phyloP scores from a whole-genome alignment of 2,888 invertebrate genomes.

The Dorcus hopei region DNA sequence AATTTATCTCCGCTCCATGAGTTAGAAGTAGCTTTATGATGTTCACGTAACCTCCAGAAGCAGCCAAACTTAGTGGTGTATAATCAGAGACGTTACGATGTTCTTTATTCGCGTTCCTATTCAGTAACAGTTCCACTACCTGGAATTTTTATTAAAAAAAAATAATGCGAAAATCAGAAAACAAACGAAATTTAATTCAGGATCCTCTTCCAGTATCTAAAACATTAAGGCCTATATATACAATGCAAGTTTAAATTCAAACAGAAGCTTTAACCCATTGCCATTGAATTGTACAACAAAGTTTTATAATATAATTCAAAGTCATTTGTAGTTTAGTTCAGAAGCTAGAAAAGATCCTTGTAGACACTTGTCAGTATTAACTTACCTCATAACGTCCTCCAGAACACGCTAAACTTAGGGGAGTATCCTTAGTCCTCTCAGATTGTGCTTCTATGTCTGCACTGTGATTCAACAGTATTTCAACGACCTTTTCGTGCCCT shows the following conservation, averaged over 20 bases:
- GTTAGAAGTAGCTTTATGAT: constrained; percentile 91
- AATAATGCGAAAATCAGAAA: not conserved
- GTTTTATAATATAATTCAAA: too few species aligned
- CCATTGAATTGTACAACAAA: too few species aligned
- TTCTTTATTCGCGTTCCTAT: constrained; percentile 91
- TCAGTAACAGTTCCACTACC: constrained; percentile 87
- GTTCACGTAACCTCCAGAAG: constrained; percentile 97
- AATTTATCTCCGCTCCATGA: constrained; percentile 98
- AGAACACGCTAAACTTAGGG: constrained; percentile 94
- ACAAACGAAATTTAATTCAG: not conserved
- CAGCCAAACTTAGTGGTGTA: constrained; percentile 97
- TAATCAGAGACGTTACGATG: constrained; percentile 99
- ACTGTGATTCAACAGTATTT: constrained; percentile 86
- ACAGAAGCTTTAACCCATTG: too few species aligned
- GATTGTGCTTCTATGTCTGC: constrained; percentile 99
- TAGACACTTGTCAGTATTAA: too few species aligned
- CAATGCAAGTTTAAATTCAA: too few species aligned
- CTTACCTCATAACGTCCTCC: constrained; percentile 89
- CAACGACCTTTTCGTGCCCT: constrained; percentile 89
- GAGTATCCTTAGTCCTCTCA: constrained; percentile 98
- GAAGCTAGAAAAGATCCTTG: too few species aligned
- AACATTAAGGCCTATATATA: too few species aligned
- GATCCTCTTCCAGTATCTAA: too few species aligned
- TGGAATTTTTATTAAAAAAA: constrained; percentile 7
- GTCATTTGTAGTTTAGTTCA: too few species aligned